Base-by-base conservation (phyloP, 2,888 invertebrate species). In the Chloromyia formosa region DNA sequence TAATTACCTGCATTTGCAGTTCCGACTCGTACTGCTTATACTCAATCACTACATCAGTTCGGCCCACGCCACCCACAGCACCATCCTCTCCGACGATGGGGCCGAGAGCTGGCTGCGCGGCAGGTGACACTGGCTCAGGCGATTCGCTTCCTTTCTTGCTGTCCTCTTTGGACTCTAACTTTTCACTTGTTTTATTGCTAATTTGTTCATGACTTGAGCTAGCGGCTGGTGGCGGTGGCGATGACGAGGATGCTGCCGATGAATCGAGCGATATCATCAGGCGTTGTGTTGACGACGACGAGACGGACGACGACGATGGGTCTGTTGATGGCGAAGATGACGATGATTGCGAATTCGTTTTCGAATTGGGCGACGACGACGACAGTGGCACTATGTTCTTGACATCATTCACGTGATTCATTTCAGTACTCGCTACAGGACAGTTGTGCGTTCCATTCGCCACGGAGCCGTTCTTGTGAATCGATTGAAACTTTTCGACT, bases 11-110 rank as follows among this genome's bases (percentile, higher is more conserved):
- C 96, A 99, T 97, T 88, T 98, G 98, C 80, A 94, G 87, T 88
- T 99, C 98, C 81, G 96, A 96, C 87, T 95, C 92, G 85, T 98
- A 98, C 80, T 91, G 91, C 80, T 91, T 89, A 84, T 92, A 92
- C 74, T 84, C 83, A 76, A 84, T 84, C 76, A 83, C 80, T 42
- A 81, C 80, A 78, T 81, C 79, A 60, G 76, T 75, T 75, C 77
- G 77, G 74, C 82, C 80, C 73, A 82, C 75, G n/a, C 54, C 49
- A 66, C 66, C 66, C 16, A 56, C 58, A 12, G 42, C 69, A 2
- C 54, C 56, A n/a, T 58, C 56, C 7, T 35, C 58, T 20, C 49
- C 66, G 14, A 53, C 42, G 12, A 23, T 40, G 20, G 54, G 54
- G 14, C 10, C 62, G 27, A 45, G 22, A 12, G 53, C 40, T 23